Base-by-base conservation (phyloP, 1,140 invertebrate species). In the Temnothorax curvispinosus region DNA sequence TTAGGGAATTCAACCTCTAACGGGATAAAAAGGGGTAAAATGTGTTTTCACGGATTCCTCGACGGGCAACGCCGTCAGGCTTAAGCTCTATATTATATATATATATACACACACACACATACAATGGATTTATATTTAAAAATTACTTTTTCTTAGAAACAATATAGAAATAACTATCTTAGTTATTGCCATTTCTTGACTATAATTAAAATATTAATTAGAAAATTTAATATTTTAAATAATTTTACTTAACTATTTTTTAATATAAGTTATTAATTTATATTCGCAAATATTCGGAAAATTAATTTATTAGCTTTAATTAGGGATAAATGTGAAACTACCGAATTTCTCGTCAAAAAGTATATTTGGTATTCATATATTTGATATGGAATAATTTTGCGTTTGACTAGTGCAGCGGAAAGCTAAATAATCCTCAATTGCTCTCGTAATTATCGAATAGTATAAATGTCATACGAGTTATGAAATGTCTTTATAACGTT, bases 361-460 rank as follows among this genome's bases (percentile, higher is more conserved):
- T 56, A 27, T 9, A 72, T 82, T 56, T 60, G 38, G 11, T 27
- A 50, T 44, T 18, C 62, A 18, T 74, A 47, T 47, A 50, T 84
- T 47, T 74, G 54, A 15, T 21, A 47, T 60, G 27, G 7, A 21
- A 84, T 84, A 84, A 74, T 84, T 72, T 60, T 72, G 54, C 18
- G 32, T 82, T 60, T 74, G 41, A 75, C 69, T 84, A 84, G 27
- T 32, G 18, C 41, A 50, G 41, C n/a, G 32, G 13, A 74, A 84
- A 84, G 67, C 80, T 74, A 74, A 84, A 84, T 84, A 84, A 84
- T 84, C 27, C 80, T 84, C 54, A 47, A 11, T 27, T 41, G 41
- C 56, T 47, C 18, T n/a, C n/a, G 27, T 35, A 50, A 75, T 84
- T 74, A 74, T 84, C 69, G 69, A 84, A 72, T 74, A 82, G 80